Evolutionary conservation across 2,113 vertebrate species (phyloP).

Genomic region (Bucco capensis): DNA sequence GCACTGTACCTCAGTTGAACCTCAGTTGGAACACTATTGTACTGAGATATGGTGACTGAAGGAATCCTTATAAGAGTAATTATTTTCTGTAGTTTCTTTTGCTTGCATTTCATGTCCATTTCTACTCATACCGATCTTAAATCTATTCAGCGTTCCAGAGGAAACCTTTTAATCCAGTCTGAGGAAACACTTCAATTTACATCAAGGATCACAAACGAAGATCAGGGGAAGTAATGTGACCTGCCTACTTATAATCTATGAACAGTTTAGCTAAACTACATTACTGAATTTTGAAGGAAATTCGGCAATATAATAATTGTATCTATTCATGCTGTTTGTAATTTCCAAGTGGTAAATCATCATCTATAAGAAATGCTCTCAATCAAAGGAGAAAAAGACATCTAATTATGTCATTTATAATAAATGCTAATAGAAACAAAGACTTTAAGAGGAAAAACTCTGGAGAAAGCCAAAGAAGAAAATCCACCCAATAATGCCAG

Average conservation of each 20-base stretch:
- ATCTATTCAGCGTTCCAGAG: not conserved
- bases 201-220: not conserved
- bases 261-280: not conserved
- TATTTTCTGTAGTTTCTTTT: not conserved
- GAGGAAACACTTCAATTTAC: not conserved
- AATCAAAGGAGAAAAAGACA: slow-evolving; percentile 72
- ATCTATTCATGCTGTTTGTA: slow-evolving; percentile 48
- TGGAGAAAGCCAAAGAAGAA: slow-evolving; percentile 35
- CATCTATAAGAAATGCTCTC: slow-evolving; percentile 69
- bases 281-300: not conserved
- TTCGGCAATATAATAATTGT: not conserved
- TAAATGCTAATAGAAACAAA: slow-evolving; percentile 76
- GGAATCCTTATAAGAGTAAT: not conserved
- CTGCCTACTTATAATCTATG: not conserved
- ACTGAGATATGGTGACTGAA: not conserved
- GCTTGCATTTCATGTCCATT: not conserved
- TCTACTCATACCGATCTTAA: not conserved
- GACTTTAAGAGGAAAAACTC: slow-evolving; percentile 69
- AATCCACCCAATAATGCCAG: slow-evolving; percentile 33
- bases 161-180: not conserved
- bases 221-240: not conserved
- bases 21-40: not conserved
- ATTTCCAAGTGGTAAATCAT: slow-evolving; percentile 64
- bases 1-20: not conserved
- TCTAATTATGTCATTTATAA: slow-evolving; percentile 75